phyloP scores from a whole-genome alignment of 1,140 invertebrate genomes.

The Danaus plexippus region DNA sequence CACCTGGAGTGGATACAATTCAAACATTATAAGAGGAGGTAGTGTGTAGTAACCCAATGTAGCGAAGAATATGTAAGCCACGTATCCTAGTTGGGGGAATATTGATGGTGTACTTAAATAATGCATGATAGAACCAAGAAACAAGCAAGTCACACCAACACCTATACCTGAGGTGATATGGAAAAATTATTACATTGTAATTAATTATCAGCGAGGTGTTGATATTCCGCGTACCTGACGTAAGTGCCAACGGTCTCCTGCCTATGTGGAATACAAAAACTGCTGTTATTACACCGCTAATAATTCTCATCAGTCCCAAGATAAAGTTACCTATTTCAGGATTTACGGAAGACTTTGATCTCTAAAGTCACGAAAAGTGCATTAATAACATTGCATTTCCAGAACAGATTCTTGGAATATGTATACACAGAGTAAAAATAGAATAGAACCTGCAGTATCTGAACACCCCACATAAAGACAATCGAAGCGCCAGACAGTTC shows the following conservation, averaged over 20 bases:
- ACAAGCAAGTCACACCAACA: conserved; percentile 24
- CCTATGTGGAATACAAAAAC: conserved; percentile 30
- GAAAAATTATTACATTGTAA: neutral
- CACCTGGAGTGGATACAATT: conserved; percentile 51
- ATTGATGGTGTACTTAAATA: conserved; percentile 15
- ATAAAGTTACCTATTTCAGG: conserved; percentile 27
- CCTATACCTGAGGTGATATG: conserved; percentile 31
- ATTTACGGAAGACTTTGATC: conserved; percentile 30
- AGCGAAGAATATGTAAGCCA: conserved; percentile 31
- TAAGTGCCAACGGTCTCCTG: conserved; percentile 29
- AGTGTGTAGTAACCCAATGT: conserved; percentile 39
- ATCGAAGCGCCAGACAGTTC: conserved; percentile 30
- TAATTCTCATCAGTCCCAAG: conserved; percentile 25
- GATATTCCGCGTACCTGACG: conserved; percentile 24
- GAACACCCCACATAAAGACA: conserved; percentile 34
- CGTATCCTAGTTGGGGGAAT: conserved; percentile 32
- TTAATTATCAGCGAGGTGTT: no score
- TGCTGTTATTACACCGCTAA: conserved; percentile 19
- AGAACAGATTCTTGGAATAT: neutral
- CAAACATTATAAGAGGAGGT: conserved; percentile 41
- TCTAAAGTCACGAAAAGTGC: conserved; percentile 14
- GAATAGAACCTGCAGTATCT: conserved; percentile 32
- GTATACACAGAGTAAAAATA: conserved; percentile 2
- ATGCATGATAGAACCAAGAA: conserved; percentile 21
- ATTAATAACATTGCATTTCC: conserved; percentile 3